Evolutionary conservation across 2,113 vertebrate species (phyloP).

Genomic region (Struthio camelus): DNA sequence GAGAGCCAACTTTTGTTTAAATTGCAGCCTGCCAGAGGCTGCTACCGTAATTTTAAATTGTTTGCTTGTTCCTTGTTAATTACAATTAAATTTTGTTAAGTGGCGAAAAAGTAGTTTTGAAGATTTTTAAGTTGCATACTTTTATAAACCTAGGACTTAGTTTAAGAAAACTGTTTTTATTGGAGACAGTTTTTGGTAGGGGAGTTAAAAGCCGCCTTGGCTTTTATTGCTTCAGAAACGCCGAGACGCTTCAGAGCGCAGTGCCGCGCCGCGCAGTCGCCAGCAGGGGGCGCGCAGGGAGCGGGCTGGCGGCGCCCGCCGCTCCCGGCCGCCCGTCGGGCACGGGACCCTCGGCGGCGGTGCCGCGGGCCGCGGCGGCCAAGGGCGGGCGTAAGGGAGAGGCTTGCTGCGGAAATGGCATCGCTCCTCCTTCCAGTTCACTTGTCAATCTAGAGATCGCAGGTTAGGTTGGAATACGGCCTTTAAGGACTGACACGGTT

Average conservation of each 20-base stretch:
- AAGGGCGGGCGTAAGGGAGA: too few relatives aligned
- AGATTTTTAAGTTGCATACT: background rate
- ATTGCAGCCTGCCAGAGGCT: background rate
- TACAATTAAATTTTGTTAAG: background rate
- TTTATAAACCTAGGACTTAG: background rate
- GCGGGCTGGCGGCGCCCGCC: background rate
- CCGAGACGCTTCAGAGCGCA: too few relatives aligned
- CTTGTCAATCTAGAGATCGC: accelerated
- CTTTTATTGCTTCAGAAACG: background rate
- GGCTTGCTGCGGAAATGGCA: accelerated
- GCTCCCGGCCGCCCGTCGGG: too few relatives aligned
- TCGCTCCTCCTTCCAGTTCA: accelerated
- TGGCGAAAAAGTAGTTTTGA: background rate
- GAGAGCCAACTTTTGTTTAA: background rate
- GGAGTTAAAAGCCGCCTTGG: background rate
- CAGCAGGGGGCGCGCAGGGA: slow-evolving; percentile 8
- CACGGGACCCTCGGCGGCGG: too few relatives aligned
- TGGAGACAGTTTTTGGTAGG: background rate
- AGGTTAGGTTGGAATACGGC: accelerated
- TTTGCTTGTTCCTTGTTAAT: background rate
- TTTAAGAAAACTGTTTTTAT: background rate
- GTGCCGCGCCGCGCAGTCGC: background rate
- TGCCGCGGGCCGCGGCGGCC: too few relatives aligned
- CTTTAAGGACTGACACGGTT: background rate
- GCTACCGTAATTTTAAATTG: background rate